Evolutionary conservation across 2,113 vertebrate genomes (phyloP).

Genomic region (Nettapus auritus): DNA sequence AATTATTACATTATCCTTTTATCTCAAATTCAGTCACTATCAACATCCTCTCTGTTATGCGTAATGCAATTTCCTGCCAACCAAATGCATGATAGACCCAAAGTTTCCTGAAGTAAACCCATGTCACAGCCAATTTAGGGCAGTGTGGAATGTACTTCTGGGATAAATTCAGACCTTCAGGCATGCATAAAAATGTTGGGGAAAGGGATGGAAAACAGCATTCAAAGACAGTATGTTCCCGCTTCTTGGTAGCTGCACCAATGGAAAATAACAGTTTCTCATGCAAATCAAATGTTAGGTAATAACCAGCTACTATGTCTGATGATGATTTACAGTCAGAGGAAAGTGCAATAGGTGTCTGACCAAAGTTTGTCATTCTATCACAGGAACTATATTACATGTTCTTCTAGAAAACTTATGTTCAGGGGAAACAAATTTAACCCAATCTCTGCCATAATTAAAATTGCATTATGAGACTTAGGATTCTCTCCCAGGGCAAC

Average conservation of each 20-base stretch:
- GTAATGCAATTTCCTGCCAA: neutral
- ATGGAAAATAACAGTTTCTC: neutral
- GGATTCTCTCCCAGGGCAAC: neutral
- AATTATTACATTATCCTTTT: neutral
- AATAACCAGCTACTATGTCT: neutral
- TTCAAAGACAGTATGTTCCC: neutral
- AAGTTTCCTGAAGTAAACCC: neutral
- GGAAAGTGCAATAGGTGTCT: neutral
- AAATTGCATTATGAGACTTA: neutral
- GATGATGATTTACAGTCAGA: neutral
- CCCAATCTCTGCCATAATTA: neutral
- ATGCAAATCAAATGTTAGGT: neutral
- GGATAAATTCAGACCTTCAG: neutral
- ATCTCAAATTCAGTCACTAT: neutral
- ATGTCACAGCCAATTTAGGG: neutral
- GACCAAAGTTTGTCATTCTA: neutral
- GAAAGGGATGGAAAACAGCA: neutral
- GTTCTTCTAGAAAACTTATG: neutral
- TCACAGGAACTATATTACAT: neutral
- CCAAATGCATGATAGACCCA: neutral
- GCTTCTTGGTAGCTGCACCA: neutral
- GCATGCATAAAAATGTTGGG: neutral
- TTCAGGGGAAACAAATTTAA: neutral
- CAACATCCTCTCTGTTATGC: fast-evolving
- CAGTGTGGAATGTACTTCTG: fast-evolving